Percentiles rank a stretch among this genome's conserved stretches.
phyloP scores from a whole-genome alignment of 2,113 vertebrate species.

The Xenus cinereus region DNA sequence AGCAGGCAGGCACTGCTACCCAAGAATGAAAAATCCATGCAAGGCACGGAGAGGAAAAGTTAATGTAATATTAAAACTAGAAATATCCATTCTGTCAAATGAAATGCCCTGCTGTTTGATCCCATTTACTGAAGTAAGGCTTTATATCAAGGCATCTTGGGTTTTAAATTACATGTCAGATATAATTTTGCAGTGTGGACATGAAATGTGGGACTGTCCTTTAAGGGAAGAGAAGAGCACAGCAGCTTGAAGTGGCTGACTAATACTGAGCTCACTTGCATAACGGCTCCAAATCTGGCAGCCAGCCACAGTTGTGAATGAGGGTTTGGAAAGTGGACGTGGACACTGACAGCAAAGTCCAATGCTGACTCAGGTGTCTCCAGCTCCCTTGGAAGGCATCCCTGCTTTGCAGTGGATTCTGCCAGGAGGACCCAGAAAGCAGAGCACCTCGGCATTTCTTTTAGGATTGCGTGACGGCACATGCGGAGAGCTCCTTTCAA shows the following conservation, averaged over 20 bases:
- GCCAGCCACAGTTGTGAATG: not conserved
- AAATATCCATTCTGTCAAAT: conserved; percentile 61
- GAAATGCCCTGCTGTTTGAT: conserved; percentile 69
- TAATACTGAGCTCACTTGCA: not conserved
- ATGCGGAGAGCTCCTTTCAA: not conserved
- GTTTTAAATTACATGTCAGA: conserved; percentile 71
- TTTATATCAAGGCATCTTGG: conserved; percentile 59
- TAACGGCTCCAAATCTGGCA: not conserved
- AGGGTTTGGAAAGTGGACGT: not conserved
- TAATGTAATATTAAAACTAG: conserved; percentile 58
- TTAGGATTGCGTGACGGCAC: rapidly evolving
- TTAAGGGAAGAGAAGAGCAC: not conserved
- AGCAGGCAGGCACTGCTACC: not conserved
- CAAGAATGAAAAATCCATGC: conserved; percentile 53
- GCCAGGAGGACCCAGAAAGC: not conserved
- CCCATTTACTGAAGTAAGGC: conserved; percentile 71
- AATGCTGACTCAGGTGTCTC: not conserved
- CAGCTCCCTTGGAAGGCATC: not conserved
- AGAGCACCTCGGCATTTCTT: not conserved
- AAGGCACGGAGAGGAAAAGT: conserved; percentile 17
- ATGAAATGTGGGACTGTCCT: conserved; percentile 28
- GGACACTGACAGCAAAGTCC: not conserved
- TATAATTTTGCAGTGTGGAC: conserved; percentile 56
- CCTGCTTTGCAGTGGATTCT: not conserved
- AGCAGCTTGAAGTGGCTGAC: not conserved